Conservation (phyloP, 2,113 vertebrate species). For the Epinephelus lanceolatus region DNA sequence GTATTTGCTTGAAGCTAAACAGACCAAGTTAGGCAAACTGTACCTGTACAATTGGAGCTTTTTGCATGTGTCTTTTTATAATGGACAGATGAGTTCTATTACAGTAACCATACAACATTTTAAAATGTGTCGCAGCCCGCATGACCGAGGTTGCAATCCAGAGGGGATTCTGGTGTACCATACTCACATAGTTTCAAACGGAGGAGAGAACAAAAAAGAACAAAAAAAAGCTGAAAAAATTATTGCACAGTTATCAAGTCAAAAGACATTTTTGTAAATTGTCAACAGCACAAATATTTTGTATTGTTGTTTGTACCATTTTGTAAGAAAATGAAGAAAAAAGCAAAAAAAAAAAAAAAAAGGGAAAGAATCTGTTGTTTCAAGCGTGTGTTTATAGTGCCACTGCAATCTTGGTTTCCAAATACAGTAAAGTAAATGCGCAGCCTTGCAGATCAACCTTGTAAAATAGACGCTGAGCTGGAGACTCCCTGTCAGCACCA, state of each 20-base stretch:
- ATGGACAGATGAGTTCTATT: conserved; percentile 85
- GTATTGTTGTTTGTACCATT: conserved; percentile 99
- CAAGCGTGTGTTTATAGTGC: conserved; percentile 92
- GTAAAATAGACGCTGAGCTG: conserved; percentile 86
- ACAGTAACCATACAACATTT: conserved; percentile 79
- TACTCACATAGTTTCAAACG: conserved; percentile 77
- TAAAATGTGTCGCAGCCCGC: conserved; percentile 87
- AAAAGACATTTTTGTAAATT: conserved; percentile 93
- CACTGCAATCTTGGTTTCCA: conserved; percentile 89
- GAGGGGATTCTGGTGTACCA: conserved; percentile 84
- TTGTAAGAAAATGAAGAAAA: conserved; percentile 89
- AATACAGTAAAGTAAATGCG: conserved; percentile 86
- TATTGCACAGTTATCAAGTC: conserved; percentile 85
- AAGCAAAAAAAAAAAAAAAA: conserved; percentile 78
- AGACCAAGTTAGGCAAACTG: conserved; percentile 70
- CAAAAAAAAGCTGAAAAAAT: conserved; percentile 68
- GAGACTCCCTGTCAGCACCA: conserved; percentile 82
- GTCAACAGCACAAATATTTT: conserved; percentile 99
- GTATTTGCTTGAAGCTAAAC: conserved; percentile 86
- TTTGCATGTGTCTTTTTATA: conserved; percentile 94
- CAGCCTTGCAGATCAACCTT: conserved; percentile 88
- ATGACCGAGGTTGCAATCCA: conserved; percentile 88
- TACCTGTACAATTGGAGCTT: conserved; percentile 85
- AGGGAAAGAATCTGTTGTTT: conserved; percentile 86
- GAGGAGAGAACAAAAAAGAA: conserved; percentile 51